A percentile compares a stretch with the other conserved stretches of the same genome.
phyloP scores from a whole-genome alignment of 2,797 vertebrate genomes.

The Oreochromis mossambicus region DNA sequence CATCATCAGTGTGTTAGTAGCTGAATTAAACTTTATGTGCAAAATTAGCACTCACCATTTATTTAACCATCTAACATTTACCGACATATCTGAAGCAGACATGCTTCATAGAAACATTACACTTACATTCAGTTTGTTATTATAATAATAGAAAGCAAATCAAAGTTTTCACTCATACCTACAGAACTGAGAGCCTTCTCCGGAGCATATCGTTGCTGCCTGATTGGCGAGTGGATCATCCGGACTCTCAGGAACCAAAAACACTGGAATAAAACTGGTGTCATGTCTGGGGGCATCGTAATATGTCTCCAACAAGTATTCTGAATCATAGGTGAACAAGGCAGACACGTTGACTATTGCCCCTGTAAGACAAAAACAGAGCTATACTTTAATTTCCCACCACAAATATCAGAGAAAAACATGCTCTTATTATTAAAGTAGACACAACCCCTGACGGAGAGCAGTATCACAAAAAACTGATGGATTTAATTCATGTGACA shows the following conservation, averaged over 20 bases:
- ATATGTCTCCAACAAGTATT: constrained; percentile 76
- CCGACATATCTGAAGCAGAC: not conserved
- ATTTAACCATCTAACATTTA: not conserved
- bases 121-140: not conserved
- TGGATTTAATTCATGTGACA: not conserved
- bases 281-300: constrained; percentile 77
- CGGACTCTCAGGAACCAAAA: constrained; percentile 64
- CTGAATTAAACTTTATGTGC: not conserved
- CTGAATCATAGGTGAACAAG: constrained; percentile 89
- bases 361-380: constrained; percentile 74
- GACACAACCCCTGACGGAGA: not conserved
- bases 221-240: constrained; percentile 64
- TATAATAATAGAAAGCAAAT: not conserved
- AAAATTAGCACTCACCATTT: not conserved
- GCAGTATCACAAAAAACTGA: not conserved
- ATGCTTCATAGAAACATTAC: not conserved
- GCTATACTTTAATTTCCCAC: not conserved
- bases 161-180: constrained; percentile 48
- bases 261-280: constrained; percentile 77
- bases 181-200: constrained; percentile 71
- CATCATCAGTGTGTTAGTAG: not conserved
- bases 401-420: not conserved
- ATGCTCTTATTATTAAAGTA: not conserved
- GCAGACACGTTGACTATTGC: constrained; percentile 77
- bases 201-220: constrained; percentile 67